Conservation (phyloP, 1,140 invertebrate species). For the Sycophaga agraensis region DNA sequence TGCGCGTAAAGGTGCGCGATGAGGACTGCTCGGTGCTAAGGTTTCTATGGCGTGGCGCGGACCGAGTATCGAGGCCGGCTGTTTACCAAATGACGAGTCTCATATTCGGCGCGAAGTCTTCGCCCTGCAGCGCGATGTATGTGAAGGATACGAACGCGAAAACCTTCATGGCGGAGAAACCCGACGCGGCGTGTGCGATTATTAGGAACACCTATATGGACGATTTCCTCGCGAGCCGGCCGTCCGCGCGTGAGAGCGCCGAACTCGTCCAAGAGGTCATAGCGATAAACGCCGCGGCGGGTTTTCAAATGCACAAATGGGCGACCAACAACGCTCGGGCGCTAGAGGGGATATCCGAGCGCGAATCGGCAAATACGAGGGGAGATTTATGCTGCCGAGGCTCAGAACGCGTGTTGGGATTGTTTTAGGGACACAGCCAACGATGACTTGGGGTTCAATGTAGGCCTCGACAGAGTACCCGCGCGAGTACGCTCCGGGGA, state of each 20-base stretch:
- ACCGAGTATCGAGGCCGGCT: neutral
- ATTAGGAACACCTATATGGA: neutral
- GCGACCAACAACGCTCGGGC: neutral
- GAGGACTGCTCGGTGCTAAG: neutral
- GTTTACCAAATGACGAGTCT: slow-evolving; percentile 39
- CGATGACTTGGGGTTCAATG: neutral
- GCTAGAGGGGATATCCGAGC: neutral
- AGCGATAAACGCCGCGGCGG: neutral
- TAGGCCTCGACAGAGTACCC: neutral
- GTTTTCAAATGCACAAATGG: neutral
- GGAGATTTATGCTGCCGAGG: neutral
- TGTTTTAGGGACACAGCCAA: neutral
- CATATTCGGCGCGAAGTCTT: slow-evolving; percentile 43
- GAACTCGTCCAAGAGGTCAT: slow-evolving; percentile 26
- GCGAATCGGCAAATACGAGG: neutral
- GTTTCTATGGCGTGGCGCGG: neutral
- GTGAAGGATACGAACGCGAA: slow-evolving; percentile 35
- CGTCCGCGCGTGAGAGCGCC: slow-evolving; percentile 23
- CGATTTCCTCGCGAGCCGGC: too few species aligned
- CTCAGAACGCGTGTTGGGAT: neutral
- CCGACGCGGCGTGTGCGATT: neutral
- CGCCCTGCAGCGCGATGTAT: slow-evolving; percentile 36
- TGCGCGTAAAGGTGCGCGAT: neutral
- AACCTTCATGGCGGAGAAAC: neutral
- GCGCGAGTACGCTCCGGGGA: neutral